These are phyloP conservation scores for Drosophila suboccidentalis DNA, from an alignment of 2,888 invertebrate genomes.

Conservation along the genomic window DNA sequence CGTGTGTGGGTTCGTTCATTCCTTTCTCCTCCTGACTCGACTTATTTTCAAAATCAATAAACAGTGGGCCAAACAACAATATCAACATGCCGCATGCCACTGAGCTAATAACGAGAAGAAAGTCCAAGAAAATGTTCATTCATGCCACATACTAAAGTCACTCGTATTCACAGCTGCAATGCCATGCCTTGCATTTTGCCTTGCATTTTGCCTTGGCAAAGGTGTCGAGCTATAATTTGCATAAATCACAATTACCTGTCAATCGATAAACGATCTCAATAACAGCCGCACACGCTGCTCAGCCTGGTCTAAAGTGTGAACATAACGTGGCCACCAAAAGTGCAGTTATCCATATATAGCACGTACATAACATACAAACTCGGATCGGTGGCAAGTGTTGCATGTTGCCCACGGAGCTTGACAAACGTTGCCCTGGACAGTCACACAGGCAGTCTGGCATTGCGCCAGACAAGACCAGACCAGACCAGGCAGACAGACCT, in stretches of 20 bases:
- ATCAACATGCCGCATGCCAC: conserved; percentile 21
- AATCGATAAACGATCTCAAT: conserved; percentile 76
- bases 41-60: conserved; percentile 75
- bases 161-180: background rate
- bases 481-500: conserved; percentile 14
- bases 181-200: conserved; percentile 5
- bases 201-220: conserved; percentile 30
- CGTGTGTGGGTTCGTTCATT: conserved; percentile 52
- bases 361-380: conserved; percentile 20
- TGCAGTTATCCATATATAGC: conserved; percentile 43
- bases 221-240: conserved; percentile 75
- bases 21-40: conserved; percentile 30
- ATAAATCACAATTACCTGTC: conserved; percentile 81
- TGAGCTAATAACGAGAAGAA: conserved; percentile 41
- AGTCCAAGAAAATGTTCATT: conserved; percentile 55
- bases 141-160: conserved; percentile 33
- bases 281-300: conserved; percentile 28
- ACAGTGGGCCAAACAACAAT: conserved; percentile 56
- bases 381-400: conserved; percentile 50
- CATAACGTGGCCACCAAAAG: conserved; percentile 50
- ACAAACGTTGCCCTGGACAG: conserved; percentile 59
- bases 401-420: conserved; percentile 51
- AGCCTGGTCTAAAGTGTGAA: conserved; percentile 45
- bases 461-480: conserved; percentile 42
- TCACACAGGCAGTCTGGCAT: conserved; percentile 49